Percentiles rank a stretch among this genome's conserved stretches.
These are phyloP conservation scores for Cheumatopsyche charites DNA, from an alignment of 1,140 invertebrate species.

Conservation along the genomic window DNA sequence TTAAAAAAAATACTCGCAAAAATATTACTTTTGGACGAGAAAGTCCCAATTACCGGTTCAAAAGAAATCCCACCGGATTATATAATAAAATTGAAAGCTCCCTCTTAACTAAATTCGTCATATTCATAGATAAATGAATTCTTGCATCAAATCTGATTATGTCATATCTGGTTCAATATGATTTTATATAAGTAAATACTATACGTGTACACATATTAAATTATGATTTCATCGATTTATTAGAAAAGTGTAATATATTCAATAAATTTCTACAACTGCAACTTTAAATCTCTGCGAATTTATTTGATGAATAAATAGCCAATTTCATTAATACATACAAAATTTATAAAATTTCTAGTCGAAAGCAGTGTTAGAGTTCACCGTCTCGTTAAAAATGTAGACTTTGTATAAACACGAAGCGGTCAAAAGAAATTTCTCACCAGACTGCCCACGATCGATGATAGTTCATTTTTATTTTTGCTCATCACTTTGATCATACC, in stretches of 20 bases:
- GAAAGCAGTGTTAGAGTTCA: background rate
- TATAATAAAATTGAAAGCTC: too few relatives aligned
- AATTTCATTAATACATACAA: background rate
- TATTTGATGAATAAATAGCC: background rate
- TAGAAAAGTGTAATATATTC: background rate
- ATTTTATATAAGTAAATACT: background rate
- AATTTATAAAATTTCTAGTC: too few relatives aligned
- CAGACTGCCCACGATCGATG: background rate
- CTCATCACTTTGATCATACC: background rate
- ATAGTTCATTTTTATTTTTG: background rate
- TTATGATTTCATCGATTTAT: background rate
- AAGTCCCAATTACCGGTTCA: too few relatives aligned
- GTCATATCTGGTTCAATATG: background rate
- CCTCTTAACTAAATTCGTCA: too few relatives aligned
- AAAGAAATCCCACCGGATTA: too few relatives aligned
- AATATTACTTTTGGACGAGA: too few relatives aligned
- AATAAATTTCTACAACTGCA: background rate
- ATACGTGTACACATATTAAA: background rate
- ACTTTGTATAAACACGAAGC: background rate
- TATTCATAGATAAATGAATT: too few relatives aligned
- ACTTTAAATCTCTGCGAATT: background rate
- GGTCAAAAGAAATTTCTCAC: background rate
- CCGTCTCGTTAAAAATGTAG: conserved; percentile 2
- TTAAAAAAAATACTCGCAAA: too few relatives aligned
- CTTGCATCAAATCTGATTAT: too few relatives aligned